A percentile compares a stretch with the other conserved stretches of the same genome.
phyloP scores from a whole-genome alignment of 2,888 invertebrate genomes.

The Megamerina dolium region DNA sequence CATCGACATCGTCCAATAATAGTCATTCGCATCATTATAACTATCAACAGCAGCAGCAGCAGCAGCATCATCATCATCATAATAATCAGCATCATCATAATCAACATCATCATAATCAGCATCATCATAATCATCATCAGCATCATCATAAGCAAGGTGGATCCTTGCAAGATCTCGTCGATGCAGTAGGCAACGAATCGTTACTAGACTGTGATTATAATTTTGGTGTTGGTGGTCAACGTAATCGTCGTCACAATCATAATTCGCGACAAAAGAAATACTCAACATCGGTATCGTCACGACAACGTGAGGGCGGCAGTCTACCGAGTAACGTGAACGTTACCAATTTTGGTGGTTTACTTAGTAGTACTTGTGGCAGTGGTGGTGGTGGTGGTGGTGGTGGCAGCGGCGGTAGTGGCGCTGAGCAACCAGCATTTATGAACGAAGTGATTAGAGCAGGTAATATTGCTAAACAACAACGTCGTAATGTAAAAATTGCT shows the following conservation, averaged over 20 bases:
- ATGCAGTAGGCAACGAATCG: conserved; percentile 47
- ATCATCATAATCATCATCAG: conserved; percentile 35
- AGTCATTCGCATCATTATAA: too few relatives aligned
- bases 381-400: conserved; percentile 1
- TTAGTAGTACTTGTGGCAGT: conserved; percentile 1
- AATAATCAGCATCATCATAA: too few relatives aligned
- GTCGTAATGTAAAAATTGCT: neutral
- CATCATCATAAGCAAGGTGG: conserved; percentile 55
- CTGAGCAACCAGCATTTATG: neutral
- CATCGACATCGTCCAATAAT: conserved; percentile 34
- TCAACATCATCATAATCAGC: conserved; percentile 23
- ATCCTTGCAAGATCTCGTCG: conserved; percentile 58
- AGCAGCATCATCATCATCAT: too few relatives aligned
- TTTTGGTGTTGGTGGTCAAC: conserved; percentile 33
- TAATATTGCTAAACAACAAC: neutral
- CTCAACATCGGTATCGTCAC: conserved; percentile 49
- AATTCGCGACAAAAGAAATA: conserved; percentile 46
- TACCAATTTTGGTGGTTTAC: conserved; percentile 24
- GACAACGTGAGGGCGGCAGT: conserved; percentile 61
- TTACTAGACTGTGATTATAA: conserved; percentile 44
- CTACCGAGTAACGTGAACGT: conserved; percentile 57
- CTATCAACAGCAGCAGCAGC: too few relatives aligned
- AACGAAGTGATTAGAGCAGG: neutral
- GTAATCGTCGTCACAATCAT: conserved; percentile 35
- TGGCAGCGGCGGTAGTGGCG: too few relatives aligned